Evolutionary conservation across 2,888 invertebrate genomes (phyloP).

Genomic region (Rutpela maculata): DNA sequence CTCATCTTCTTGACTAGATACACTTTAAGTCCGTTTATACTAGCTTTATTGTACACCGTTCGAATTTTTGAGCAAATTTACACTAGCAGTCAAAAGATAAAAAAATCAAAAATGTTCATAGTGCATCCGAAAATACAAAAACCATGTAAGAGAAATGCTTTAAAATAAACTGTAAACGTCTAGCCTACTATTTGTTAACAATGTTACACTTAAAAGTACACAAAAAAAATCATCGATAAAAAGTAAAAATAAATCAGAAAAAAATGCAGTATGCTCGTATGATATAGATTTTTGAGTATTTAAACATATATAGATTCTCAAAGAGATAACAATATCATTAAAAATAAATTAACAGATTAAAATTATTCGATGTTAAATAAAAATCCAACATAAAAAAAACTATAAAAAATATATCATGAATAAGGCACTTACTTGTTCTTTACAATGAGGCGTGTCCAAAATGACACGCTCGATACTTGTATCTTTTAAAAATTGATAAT

Average conservation of each 20-base stretch:
- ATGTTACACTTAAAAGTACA: slow-evolving; percentile 46
- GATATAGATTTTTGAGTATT: slow-evolving; percentile 53
- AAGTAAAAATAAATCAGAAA: slow-evolving; percentile 31
- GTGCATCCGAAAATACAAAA: slow-evolving; percentile 48
- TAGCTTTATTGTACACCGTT: slow-evolving; percentile 36
- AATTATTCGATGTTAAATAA: slow-evolving; percentile 60
- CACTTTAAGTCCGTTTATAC: slow-evolving; percentile 44
- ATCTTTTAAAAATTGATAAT: slow-evolving; percentile 37
- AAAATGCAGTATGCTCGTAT: slow-evolving; percentile 38
- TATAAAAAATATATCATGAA: slow-evolving; percentile 59
- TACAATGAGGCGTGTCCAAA: slow-evolving; percentile 48
- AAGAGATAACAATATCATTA: slow-evolving; percentile 57
- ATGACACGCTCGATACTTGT: slow-evolving; percentile 44
- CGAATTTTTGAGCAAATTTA: slow-evolving; percentile 53
- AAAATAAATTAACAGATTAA: slow-evolving; percentile 55
- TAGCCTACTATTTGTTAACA: slow-evolving; percentile 49
- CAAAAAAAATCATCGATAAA: slow-evolving; percentile 15
- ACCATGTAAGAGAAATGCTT: slow-evolving; percentile 38
- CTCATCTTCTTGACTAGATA: slow-evolving; percentile 53
- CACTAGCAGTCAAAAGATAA: slow-evolving; percentile 48
- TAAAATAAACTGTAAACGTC: slow-evolving; percentile 42
- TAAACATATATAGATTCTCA: slow-evolving; percentile 56
- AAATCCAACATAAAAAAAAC: slow-evolving; percentile 59
- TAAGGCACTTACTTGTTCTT: slow-evolving; percentile 67
- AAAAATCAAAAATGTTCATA: slow-evolving; percentile 59